Conservation (phyloP, 1,140 invertebrate species). For the Bombus impatiens region DNA sequence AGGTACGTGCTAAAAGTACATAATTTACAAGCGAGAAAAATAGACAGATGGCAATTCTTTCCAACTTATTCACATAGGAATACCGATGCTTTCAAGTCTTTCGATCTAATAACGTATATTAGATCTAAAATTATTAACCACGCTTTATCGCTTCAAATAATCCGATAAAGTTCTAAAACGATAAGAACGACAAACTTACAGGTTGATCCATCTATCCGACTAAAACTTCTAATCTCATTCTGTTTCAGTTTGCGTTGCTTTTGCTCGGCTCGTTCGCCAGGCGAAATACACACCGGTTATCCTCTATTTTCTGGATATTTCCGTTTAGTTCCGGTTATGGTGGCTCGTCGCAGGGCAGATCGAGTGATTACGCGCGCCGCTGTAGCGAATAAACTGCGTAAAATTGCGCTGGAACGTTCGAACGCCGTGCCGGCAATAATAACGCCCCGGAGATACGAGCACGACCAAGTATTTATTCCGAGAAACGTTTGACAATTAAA, state of each 20-base stretch:
- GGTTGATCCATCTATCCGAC: background rate
- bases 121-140: background rate
- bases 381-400: constrained; percentile 77
- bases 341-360: constrained; percentile 64
- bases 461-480: constrained; percentile 53
- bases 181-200: background rate
- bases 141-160: background rate
- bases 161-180: background rate
- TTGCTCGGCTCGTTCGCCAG: background rate
- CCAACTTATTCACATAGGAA: too few relatives aligned
- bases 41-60: too few relatives aligned
- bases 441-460: constrained; percentile 60
- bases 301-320: constrained; percentile 30
- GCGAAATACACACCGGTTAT: constrained; percentile 32
- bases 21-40: too few relatives aligned
- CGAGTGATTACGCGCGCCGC: constrained; percentile 74
- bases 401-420: constrained; percentile 71
- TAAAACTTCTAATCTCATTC: background rate
- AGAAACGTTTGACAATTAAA: constrained; percentile 49
- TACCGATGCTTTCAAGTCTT: too few relatives aligned
- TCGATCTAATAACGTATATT: fast-evolving
- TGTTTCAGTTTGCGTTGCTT: background rate
- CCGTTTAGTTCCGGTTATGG: constrained; percentile 35
- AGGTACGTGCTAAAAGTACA: too few relatives aligned
- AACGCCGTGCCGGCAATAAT: constrained; percentile 57